These are phyloP conservation scores for Galerucella calmariensis DNA, from an alignment of 2,888 invertebrate genomes.

Conservation along the genomic window DNA sequence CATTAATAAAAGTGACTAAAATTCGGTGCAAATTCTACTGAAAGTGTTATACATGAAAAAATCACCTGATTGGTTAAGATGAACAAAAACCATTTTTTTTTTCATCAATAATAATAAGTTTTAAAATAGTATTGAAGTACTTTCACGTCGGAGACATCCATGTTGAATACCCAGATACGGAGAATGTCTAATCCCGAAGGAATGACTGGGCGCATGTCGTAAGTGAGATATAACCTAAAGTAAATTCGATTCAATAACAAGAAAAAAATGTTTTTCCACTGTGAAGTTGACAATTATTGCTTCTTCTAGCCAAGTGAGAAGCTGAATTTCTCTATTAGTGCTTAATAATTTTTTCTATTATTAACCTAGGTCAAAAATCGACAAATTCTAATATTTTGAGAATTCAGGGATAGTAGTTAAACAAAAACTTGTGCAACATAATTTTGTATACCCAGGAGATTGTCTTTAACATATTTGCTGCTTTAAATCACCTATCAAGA, in stretches of 20 bases:
- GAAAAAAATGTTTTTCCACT: too few relatives aligned
- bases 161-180: slow-evolving; percentile 70
- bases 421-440: too few relatives aligned
- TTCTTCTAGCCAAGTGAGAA: too few relatives aligned
- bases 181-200: slow-evolving; percentile 83
- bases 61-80: slow-evolving; percentile 13
- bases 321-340: too few relatives aligned
- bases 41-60: slow-evolving; percentile 12
- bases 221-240: slow-evolving; percentile 67
- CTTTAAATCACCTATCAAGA: too few relatives aligned
- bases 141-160: slow-evolving; percentile 56
- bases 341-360: too few relatives aligned
- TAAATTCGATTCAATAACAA: background rate
- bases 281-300: too few relatives aligned
- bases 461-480: too few relatives aligned
- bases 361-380: too few relatives aligned
- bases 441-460: too few relatives aligned
- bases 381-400: too few relatives aligned
- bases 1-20: background rate
- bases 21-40: background rate
- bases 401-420: too few relatives aligned
- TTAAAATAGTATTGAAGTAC: slow-evolving; percentile 58
- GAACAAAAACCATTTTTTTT: background rate
- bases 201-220: slow-evolving; percentile 76
- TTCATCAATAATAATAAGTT: background rate